Conservation (phyloP, 2,797 vertebrate genomes). For the Scolopax bukidnonensis region DNA sequence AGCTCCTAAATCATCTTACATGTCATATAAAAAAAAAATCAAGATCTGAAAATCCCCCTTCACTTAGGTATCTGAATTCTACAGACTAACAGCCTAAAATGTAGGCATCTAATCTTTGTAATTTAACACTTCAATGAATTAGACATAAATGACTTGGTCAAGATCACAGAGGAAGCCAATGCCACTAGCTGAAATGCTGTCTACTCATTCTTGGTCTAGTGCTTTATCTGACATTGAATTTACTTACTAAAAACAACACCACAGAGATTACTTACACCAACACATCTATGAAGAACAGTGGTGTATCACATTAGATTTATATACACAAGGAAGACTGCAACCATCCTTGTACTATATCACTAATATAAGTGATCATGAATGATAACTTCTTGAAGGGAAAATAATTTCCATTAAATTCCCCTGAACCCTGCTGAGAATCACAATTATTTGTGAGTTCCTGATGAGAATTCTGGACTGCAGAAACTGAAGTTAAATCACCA, state of each 20-base stretch:
- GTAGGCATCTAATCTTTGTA: not conserved
- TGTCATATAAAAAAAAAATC: not conserved
- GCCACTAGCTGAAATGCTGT: not conserved
- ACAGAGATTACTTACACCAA: not conserved
- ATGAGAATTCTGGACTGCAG: not conserved
- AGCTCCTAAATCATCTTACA: not conserved
- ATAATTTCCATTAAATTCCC: not conserved
- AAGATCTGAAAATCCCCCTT: not conserved
- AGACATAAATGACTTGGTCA: not conserved
- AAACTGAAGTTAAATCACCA: not conserved
- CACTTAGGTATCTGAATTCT: not conserved
- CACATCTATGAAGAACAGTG: not conserved
- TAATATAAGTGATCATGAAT: not conserved
- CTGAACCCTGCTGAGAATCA: not conserved
- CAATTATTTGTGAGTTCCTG: not conserved
- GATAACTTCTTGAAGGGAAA: not conserved
- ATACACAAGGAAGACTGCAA: not conserved
- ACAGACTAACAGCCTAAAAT: not conserved
- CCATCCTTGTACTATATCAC: not conserved
- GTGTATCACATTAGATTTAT: not conserved
- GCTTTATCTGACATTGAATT: not conserved
- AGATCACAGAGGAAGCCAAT: not conserved
- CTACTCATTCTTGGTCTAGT: not conserved
- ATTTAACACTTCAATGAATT: not conserved
- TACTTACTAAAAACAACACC: not conserved